Evolutionary conservation across 2,113 vertebrate genomes (phyloP).

Genomic region (Mellivora capensis): DNA sequence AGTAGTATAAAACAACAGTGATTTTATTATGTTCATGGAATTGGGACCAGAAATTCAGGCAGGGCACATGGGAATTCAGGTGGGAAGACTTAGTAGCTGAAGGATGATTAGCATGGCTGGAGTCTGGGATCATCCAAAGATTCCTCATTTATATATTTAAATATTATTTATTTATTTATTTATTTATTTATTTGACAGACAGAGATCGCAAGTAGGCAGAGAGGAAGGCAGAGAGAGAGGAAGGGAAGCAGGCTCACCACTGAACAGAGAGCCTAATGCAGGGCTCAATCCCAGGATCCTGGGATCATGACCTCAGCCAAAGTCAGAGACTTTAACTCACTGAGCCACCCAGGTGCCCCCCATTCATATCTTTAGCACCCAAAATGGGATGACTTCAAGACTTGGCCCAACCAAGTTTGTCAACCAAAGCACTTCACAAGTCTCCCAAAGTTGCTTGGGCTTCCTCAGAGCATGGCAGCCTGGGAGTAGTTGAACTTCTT

Average conservation of each 20-base stretch:
- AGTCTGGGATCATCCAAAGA: background rate
- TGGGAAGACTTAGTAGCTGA: background rate
- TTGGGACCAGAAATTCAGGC: constrained; percentile 6
- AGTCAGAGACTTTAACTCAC: too few relatives aligned
- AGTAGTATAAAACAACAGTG: background rate
- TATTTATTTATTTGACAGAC: too few relatives aligned
- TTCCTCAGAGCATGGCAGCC: background rate
- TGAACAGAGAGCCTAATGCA: too few relatives aligned
- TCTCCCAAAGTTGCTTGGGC: background rate
- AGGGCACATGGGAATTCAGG: background rate
- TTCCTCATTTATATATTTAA: background rate
- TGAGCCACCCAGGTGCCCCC: background rate
- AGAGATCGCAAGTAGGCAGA: too few relatives aligned
- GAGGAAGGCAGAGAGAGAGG: too few relatives aligned
- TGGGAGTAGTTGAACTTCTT: background rate
- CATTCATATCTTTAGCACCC: background rate
- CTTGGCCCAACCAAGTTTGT: background rate
- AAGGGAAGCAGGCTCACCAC: too few relatives aligned
- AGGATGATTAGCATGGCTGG: background rate
- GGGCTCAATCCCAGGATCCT: too few relatives aligned
- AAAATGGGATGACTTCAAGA: background rate
- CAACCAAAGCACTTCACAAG: background rate
- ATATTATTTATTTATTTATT: too few relatives aligned
- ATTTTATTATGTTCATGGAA: background rate
- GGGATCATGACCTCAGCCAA: too few relatives aligned